Evolutionary conservation across 1,140 invertebrate species (phyloP), one percentile per base, ranked within the genome.

Genomic region (Cryptotermes secundus): DNA sequence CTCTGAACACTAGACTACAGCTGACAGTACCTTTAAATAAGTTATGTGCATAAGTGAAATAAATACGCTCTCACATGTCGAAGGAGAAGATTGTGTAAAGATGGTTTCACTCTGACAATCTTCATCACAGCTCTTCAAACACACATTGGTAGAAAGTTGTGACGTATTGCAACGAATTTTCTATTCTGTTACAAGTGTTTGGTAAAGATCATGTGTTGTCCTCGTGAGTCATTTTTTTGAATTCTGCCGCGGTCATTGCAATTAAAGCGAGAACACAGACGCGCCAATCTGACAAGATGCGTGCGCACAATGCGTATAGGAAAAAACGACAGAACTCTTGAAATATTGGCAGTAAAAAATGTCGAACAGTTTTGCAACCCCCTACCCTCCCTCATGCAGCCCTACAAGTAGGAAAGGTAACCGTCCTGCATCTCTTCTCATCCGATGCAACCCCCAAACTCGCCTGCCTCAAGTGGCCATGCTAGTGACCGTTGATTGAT

Each of bases 331-430:
- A 59, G 53, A 10, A 22, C 59, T 72, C 59, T 72, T 72, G 59
- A 72, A 72, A 72, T 72, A 72, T 72, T n/a, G 59, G 59, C 59
- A 72, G 59, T 72, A 72, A 72, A n/a, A 72, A 72, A 72, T 72
- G 59, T 72, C 59, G 59, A 72, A 72, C 59, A 72, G n/a, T 26
- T 72, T 26, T n/a, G 59, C n/a, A 72, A 31, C 9, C n/a, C 24
- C 24, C n/a, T n/a, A n/a, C 26, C 26, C 26, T 16, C 59, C 59
- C n/a, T 49, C 45, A 22, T 49, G 45, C 45, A 49, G 19, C 45
- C 12, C 4, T 38, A 12, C 4, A 38, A 49, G 45, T 49, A 22
- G 45, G 45, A 38, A 38, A 38, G 38, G 14, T 22, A 42, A 42
- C 45, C 16, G 45, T 49, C 59, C 59, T 6, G 26, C 7, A 31